Conservation (phyloP, 2,888 invertebrate species). For the Metallyticus violacea region DNA sequence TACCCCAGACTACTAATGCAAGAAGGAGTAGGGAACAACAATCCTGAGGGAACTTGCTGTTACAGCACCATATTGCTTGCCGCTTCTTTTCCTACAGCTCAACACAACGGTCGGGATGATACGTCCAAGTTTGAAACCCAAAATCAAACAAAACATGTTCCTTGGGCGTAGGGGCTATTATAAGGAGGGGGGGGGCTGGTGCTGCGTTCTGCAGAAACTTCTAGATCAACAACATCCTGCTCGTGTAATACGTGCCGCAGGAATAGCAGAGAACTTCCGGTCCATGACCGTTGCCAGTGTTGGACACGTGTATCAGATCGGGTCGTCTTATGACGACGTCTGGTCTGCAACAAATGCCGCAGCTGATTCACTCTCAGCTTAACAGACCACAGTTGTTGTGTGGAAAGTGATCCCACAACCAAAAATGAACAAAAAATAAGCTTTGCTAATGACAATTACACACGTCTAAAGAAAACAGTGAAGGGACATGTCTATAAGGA, state of each 20-base stretch:
- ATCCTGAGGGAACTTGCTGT: not conserved
- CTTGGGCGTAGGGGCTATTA: not conserved
- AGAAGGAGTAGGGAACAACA: not conserved
- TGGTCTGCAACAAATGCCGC: not conserved
- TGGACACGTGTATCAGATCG: not conserved
- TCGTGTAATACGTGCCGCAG: no score
- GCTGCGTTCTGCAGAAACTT: not conserved
- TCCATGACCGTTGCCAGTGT: not conserved
- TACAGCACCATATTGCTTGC: not conserved
- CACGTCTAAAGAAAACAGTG: no score
- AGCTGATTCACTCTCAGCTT: not conserved
- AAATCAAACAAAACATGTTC: constrained; percentile 3
- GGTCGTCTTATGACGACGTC: not conserved
- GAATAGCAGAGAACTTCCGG: not conserved
- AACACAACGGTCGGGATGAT: no score
- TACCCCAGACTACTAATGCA: not conserved
- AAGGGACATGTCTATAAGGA: no score
- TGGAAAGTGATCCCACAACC: no score
- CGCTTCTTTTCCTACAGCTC: not conserved
- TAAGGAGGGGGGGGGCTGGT: not conserved
- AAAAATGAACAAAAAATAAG: no score
- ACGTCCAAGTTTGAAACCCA: not conserved
- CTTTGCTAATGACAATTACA: no score
- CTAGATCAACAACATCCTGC: not conserved
- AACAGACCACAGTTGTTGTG: no score